Conservation (phyloP, 1,140 invertebrate species). For the Drosophila ogumai region DNA sequence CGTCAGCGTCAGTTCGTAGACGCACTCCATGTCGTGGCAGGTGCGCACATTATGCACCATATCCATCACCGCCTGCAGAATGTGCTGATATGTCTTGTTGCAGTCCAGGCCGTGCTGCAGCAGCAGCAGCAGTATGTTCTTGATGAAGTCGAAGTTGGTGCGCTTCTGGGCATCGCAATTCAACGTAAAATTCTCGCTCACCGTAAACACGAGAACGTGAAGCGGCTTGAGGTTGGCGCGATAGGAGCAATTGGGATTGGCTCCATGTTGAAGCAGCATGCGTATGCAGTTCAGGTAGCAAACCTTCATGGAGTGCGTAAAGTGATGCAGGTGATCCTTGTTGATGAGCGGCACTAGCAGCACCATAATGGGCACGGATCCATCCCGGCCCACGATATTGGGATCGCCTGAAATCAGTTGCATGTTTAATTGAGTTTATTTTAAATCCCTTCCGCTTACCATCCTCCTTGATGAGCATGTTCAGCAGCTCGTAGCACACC, state of each 20-base stretch:
- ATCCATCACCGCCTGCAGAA: slow-evolving; percentile 89
- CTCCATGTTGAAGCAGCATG: slow-evolving; percentile 89
- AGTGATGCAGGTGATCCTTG: slow-evolving; percentile 90
- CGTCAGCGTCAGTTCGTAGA: slow-evolving; percentile 89
- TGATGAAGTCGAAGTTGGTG: slow-evolving; percentile 88
- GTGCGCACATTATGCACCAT: slow-evolving; percentile 90
- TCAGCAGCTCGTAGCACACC: slow-evolving; percentile 90
- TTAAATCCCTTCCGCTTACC: slow-evolving; percentile 79
- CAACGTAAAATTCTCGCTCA: slow-evolving; percentile 90
- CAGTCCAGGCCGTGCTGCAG: slow-evolving; percentile 90
- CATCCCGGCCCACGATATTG: slow-evolving; percentile 90
- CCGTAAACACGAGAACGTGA: slow-evolving; percentile 90
- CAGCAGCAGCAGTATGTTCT: slow-evolving; percentile 88
- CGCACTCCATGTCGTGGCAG: slow-evolving; percentile 88
- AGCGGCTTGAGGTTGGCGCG: slow-evolving; percentile 89
- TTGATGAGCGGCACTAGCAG: slow-evolving; percentile 91
- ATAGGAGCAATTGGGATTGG: slow-evolving; percentile 91
- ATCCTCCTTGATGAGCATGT: slow-evolving; percentile 89
- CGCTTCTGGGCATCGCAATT: slow-evolving; percentile 88
- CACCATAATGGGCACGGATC: slow-evolving; percentile 90
- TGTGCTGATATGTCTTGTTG: slow-evolving; percentile 88
- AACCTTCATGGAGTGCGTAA: slow-evolving; percentile 91
- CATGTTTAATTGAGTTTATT: neutral
- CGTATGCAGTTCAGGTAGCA: slow-evolving; percentile 91
- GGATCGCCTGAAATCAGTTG: slow-evolving; percentile 85